Evolutionary conservation across 2,797 vertebrate genomes (phyloP).

Genomic region (Amblyopsis hoosieri): DNA sequence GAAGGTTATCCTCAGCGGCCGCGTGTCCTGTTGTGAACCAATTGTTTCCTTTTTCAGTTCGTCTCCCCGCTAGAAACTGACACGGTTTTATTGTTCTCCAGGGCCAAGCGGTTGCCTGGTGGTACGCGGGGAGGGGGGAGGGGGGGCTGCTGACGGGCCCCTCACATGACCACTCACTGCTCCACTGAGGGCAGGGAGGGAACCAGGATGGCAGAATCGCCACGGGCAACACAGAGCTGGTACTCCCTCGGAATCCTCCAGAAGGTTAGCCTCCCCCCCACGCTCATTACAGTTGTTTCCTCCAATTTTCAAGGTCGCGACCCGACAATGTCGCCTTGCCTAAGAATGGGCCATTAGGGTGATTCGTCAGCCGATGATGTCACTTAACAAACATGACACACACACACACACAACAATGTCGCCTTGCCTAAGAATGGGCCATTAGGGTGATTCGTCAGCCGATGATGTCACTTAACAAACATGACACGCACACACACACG

Average conservation of each 20-base stretch:
- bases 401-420: slow-evolving; percentile 40
- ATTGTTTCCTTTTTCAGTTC: slow-evolving; percentile 97
- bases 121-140: slow-evolving; percentile 23
- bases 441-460: slow-evolving; percentile 55
- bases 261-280: slow-evolving; percentile 71
- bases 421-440: slow-evolving; percentile 62
- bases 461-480: slow-evolving; percentile 72
- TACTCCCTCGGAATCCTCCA: slow-evolving; percentile 49
- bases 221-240: slow-evolving; percentile 66
- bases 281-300: slow-evolving; percentile 65
- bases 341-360: slow-evolving; percentile 61
- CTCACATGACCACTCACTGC: slow-evolving; percentile 33
- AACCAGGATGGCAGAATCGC: slow-evolving; percentile 43
- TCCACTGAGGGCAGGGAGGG: slow-evolving; percentile 29
- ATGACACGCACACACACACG: slow-evolving; percentile 24
- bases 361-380: slow-evolving; percentile 69
- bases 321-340: slow-evolving; percentile 62
- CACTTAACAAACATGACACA: slow-evolving; percentile 62
- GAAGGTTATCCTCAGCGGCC: slow-evolving; percentile 89
- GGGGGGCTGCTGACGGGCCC: too few relatives aligned
- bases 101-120: slow-evolving; percentile 49
- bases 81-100: slow-evolving; percentile 79
- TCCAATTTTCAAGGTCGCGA: slow-evolving; percentile 67
- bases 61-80: slow-evolving; percentile 87
- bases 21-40: slow-evolving; percentile 90